Percentiles rank a stretch among this genome's conserved stretches.
Conservation (phyloP, 2,113 vertebrate species). For the Colistium nudipinnis region DNA sequence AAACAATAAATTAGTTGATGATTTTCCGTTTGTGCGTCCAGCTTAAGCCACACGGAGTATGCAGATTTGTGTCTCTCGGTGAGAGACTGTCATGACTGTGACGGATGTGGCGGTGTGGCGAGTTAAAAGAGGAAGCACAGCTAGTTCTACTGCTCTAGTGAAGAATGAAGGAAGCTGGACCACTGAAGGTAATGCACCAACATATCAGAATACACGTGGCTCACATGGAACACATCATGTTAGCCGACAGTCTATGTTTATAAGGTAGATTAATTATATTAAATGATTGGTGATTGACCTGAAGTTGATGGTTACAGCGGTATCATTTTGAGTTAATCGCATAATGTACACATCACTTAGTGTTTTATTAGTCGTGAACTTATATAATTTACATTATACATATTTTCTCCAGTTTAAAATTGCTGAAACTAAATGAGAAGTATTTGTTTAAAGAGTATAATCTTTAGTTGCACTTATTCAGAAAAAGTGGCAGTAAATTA, state of each 20-base stretch:
- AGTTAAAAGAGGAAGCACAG: conserved; percentile 60
- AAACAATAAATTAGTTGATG: neutral
- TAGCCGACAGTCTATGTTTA: neutral
- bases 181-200: conserved; percentile 49
- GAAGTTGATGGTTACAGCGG: neutral
- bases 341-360: too few relatives aligned
- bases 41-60: conserved; percentile 4
- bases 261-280: neutral
- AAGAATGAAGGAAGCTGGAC: conserved; percentile 50
- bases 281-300: neutral
- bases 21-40: conserved; percentile 26
- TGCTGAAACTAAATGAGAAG: too few relatives aligned
- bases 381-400: too few relatives aligned
- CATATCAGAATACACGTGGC: neutral
- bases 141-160: neutral
- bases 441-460: too few relatives aligned
- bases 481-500: too few relatives aligned
- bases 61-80: neutral
- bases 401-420: too few relatives aligned
- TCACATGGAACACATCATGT: neutral
- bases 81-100: neutral
- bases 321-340: too few relatives aligned
- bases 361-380: too few relatives aligned
- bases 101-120: conserved; percentile 57
- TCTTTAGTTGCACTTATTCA: too few relatives aligned